phyloP scores from a whole-genome alignment of 2,113 vertebrate species.

The Pollimyrus isidori region DNA sequence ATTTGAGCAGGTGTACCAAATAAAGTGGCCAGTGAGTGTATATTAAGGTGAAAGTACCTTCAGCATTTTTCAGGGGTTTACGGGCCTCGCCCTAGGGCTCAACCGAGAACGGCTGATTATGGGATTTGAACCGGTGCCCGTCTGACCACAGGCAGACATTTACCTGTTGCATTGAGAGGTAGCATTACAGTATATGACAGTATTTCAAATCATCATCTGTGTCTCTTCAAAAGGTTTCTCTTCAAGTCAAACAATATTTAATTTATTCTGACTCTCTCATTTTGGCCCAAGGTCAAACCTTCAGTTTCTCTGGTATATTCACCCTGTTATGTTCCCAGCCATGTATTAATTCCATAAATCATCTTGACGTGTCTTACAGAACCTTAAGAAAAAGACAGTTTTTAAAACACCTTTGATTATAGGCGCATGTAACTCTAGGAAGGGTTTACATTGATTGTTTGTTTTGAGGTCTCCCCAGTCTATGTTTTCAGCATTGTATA shows the following conservation, averaged over 20 bases:
- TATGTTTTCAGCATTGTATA: not conserved
- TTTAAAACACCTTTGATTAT: slow-evolving; percentile 50
- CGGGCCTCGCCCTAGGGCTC: not conserved
- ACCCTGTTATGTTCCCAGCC: slow-evolving; percentile 7
- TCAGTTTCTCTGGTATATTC: slow-evolving; percentile 27
- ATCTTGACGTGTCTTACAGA: slow-evolving; percentile 35
- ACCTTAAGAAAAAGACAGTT: slow-evolving; percentile 37
- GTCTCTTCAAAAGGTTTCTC: not conserved
- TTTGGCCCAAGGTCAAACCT: slow-evolving; percentile 44
- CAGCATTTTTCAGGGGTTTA: not conserved
- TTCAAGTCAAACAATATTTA: not conserved
- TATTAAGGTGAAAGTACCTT: not conserved
- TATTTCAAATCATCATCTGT: not conserved
- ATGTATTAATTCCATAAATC: slow-evolving; percentile 32
- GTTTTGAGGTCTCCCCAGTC: slow-evolving; percentile 40
- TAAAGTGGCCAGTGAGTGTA: not conserved
- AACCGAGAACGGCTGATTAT: not conserved
- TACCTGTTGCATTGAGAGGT: not conserved
- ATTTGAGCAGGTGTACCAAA: not conserved
- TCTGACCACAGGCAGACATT: not conserved
- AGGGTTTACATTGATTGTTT: slow-evolving; percentile 53
- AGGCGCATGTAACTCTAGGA: slow-evolving; percentile 47
- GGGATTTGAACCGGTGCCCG: not conserved
- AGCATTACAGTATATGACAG: not conserved
- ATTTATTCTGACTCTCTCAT: slow-evolving; percentile 1